Conservation (phyloP, 2,113 vertebrate genomes). For the Theropithecus gelada region DNA sequence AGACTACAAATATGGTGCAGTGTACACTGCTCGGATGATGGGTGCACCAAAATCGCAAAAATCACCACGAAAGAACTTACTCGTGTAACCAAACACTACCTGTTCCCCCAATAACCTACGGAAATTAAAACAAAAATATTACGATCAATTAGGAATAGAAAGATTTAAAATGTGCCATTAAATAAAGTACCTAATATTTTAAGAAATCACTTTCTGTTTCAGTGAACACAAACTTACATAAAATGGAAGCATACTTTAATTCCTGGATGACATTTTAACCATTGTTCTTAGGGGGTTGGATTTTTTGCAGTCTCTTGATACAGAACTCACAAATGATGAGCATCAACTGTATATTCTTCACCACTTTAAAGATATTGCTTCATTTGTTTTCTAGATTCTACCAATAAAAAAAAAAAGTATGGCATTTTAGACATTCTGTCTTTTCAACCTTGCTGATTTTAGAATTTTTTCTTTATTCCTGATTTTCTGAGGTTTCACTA, state of each 20-base stretch:
- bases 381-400: not conserved
- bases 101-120: too few relatives aligned
- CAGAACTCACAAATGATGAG: not conserved
- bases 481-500: not conserved
- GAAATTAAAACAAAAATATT: too few relatives aligned
- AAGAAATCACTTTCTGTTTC: not conserved
- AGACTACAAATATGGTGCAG: too few relatives aligned
- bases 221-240: not conserved
- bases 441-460: conserved; percentile 8
- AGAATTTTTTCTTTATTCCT: conserved; percentile 40
- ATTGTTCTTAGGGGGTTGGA: not conserved
- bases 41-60: too few relatives aligned
- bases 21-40: too few relatives aligned
- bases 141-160: too few relatives aligned
- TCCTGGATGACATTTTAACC: not conserved
- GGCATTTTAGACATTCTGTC: not conserved
- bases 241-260: not conserved
- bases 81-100: too few relatives aligned
- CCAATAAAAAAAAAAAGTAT: not conserved
- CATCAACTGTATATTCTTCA: not conserved
- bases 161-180: too few relatives aligned
- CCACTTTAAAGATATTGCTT: not conserved
- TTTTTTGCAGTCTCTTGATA: not conserved
- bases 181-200: too few relatives aligned
- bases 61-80: too few relatives aligned